Percentiles rank a stretch among this genome's conserved stretches.
Conservation (phyloP, 2,888 invertebrate genomes). For the Hypomecis atomaria region DNA sequence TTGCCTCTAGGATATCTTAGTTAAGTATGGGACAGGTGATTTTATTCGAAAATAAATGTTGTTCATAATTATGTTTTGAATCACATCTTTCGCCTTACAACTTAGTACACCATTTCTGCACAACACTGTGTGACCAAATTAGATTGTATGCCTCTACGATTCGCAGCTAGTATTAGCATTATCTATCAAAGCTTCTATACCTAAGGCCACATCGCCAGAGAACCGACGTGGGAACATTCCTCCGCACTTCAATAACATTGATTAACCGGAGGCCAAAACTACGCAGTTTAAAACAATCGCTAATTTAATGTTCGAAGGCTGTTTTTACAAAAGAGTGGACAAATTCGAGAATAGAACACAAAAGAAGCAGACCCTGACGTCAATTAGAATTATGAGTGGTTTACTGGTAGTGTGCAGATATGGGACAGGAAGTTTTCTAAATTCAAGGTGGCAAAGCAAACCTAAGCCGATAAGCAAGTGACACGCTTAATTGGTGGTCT, state of each 20-base stretch:
- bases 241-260: slow-evolving; percentile 27
- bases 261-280: slow-evolving; percentile 37
- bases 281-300: slow-evolving; percentile 40
- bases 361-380: slow-evolving; percentile 34
- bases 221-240: slow-evolving; percentile 39
- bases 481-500: too few species aligned
- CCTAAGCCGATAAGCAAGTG: too few species aligned
- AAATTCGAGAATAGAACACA: slow-evolving; percentile 34
- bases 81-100: too few species aligned
- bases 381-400: slow-evolving; percentile 18
- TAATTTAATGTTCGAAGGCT: slow-evolving; percentile 38
- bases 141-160: not conserved
- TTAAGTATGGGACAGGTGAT: too few species aligned
- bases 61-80: too few species aligned
- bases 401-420: slow-evolving; percentile 1
- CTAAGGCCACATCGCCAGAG: slow-evolving; percentile 18
- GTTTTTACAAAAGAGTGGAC: slow-evolving; percentile 36
- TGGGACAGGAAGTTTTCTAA: not conserved
- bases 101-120: too few species aligned
- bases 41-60: too few species aligned
- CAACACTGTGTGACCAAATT: too few species aligned
- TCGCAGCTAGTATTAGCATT: not conserved
- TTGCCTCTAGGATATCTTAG: too few species aligned
- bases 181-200: slow-evolving; percentile 4
- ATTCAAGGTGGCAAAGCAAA: not conserved